A percentile compares a stretch with the other conserved stretches of the same genome.
These are phyloP conservation scores for Apamea anceps DNA, from an alignment of 2,888 invertebrate genomes.

Conservation along the genomic window DNA sequence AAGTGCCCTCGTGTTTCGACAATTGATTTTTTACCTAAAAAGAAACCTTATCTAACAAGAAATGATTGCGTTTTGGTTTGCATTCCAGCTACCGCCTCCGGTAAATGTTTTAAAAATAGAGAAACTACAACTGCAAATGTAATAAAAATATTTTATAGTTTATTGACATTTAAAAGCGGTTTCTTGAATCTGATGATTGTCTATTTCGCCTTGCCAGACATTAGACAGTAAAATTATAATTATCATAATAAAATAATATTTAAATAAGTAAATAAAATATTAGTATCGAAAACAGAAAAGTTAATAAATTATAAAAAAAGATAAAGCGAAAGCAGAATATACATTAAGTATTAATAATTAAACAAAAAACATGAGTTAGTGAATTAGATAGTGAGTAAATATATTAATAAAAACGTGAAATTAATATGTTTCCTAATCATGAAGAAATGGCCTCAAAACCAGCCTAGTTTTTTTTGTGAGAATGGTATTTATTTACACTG, in stretches of 20 bases:
- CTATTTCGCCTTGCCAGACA: constrained; percentile 13
- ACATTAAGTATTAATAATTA: constrained; percentile 33
- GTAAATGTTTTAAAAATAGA: background rate
- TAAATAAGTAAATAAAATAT: background rate
- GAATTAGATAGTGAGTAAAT: constrained; percentile 7
- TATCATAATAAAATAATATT: background rate
- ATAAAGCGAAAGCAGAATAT: constrained; percentile 55
- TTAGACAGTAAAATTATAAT: constrained; percentile 6
- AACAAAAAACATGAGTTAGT: constrained; percentile 37
- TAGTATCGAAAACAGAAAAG: constrained; percentile 29
- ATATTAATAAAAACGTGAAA: constrained; percentile 10
- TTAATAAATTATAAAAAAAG: constrained; percentile 24
- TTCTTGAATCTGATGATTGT: constrained; percentile 17
- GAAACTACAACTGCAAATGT: background rate
- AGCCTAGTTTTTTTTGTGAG: background rate
- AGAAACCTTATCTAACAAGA: background rate
- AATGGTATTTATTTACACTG: constrained; percentile 70
- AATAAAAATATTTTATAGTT: constrained; percentile 3
- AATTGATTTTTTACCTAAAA: background rate
- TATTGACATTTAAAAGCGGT: constrained; percentile 8
- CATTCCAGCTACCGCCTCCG: background rate
- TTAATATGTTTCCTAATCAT: constrained; percentile 12
- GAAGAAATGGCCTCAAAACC: constrained; percentile 18
- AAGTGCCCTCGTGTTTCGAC: background rate
- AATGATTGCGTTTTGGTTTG: background rate